These are phyloP conservation scores for Eucriotettix oculatus DNA, from an alignment of 2,888 invertebrate genomes.

Conservation along the genomic window DNA sequence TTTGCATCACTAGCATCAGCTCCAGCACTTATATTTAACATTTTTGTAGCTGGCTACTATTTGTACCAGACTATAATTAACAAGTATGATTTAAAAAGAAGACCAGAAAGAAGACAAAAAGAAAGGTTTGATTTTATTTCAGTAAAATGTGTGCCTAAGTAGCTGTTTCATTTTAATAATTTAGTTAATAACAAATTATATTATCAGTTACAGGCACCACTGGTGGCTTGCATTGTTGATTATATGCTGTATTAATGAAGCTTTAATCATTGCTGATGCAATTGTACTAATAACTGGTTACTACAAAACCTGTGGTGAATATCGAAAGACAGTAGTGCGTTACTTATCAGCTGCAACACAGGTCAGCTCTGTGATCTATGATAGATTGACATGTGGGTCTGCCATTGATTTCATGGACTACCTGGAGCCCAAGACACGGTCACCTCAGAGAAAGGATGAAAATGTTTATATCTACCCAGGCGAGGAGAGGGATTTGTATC, in stretches of 20 bases:
- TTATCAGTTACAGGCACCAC: not conserved
- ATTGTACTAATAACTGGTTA: conserved; percentile 56
- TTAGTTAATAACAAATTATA: not conserved
- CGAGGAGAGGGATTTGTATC: conserved; percentile 1
- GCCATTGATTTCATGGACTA: conserved; percentile 66
- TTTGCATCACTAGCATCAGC: conserved; percentile 17
- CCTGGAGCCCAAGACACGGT: conserved; percentile 34
- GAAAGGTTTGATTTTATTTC: not conserved
- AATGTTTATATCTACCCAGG: conserved; percentile 2
- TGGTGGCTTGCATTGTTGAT: conserved; percentile 18
- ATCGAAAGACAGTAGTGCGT: conserved; percentile 46
- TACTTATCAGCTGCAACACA: conserved; percentile 15
- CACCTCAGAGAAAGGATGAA: conserved; percentile 3
- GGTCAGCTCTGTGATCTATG: conserved; percentile 4
- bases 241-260: conserved; percentile 31
- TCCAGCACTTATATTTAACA: conserved; percentile 19
- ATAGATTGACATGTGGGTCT: conserved; percentile 6
- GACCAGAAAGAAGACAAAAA: not conserved
- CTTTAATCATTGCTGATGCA: conserved; percentile 52
- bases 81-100: conserved; percentile 17
- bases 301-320: conserved; percentile 55
- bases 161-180: not conserved
- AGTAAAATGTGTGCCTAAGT: not conserved
- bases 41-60: conserved; percentile 20
- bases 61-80: conserved; percentile 19